Base-by-base conservation (phyloP, 1,140 invertebrate genomes). In the Drosophila kohkoa region DNA sequence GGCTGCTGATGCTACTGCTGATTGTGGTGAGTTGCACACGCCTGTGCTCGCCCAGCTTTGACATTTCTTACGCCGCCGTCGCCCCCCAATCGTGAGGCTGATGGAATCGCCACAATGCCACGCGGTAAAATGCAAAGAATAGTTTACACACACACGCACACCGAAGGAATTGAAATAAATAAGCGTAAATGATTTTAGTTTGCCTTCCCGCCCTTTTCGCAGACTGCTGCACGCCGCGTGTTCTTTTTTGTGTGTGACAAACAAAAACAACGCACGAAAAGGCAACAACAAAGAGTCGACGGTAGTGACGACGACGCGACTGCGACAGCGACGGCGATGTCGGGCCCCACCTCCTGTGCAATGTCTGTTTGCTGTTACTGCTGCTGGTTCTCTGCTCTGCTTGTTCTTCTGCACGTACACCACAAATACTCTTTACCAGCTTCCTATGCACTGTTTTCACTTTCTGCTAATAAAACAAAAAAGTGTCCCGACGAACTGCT, bases 1-100 rank as follows among this genome's bases (percentile, higher is more conserved):
- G 72, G 8, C 10, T 75, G 55, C 83, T 79, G 59, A 81, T 79
- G 59, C 10, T 75, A 49, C 83, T 79, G 59, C 83, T 79, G 59
- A 92, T 82, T 35, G 90, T 86, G 65, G 90, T 91, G 38, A 92
- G 75, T 62, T 60, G 49, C 43, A 92, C 78, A 46, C 90, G 90
- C 41, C 75, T 92, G 38, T 72, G 81, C 46, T 88, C 82, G 76
- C 71, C 66, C 65, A 65, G 80, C 63, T 78, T 82, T 58, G 90
- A 86, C 90, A 92, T 92, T 64, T 45, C 45, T 38, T 38, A 38
- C 35, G 35, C 8, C 35, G 35, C 35, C 35, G 35, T 10, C 55
- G 28, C 60, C 43, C 65, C 71, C 35, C 67, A 71, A 64, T 75
- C 8, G 66, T 70, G 72, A 75, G 43, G 72, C 72, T 41, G 63